Conservation (phyloP, 2,113 vertebrate genomes). For the Prunella fulvescens region DNA sequence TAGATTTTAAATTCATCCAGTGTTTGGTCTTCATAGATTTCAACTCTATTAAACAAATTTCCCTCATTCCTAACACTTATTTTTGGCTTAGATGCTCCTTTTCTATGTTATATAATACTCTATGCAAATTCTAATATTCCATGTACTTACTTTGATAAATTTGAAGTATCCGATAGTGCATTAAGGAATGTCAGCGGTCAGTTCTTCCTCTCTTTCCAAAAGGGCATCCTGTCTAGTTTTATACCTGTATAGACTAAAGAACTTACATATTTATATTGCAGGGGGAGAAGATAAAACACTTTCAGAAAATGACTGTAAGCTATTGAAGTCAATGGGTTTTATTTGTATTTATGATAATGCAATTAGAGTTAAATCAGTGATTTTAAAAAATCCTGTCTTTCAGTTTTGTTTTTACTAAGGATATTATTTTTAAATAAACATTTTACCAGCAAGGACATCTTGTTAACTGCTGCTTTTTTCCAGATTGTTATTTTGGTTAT, state of each 20-base stretch:
- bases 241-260: background rate
- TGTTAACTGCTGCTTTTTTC: background rate
- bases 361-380: background rate
- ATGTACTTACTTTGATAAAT: background rate
- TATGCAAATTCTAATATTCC: background rate
- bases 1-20: background rate
- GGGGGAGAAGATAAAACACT: background rate
- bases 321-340: background rate
- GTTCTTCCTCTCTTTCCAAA: background rate
- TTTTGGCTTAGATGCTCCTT: background rate
- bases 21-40: background rate
- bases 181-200: background rate
- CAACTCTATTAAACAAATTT: background rate
- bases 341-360: background rate
- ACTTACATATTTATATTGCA: background rate
- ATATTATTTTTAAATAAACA: background rate
- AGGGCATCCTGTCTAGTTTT: background rate
- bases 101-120: background rate
- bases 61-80: background rate
- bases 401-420: background rate
- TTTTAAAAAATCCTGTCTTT: background rate
- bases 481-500: background rate
- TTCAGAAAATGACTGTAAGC: background rate
- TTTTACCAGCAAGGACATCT: background rate
- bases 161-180: background rate